Base-by-base conservation (phyloP, 2,797 vertebrate species). In the Remorina albescens region DNA sequence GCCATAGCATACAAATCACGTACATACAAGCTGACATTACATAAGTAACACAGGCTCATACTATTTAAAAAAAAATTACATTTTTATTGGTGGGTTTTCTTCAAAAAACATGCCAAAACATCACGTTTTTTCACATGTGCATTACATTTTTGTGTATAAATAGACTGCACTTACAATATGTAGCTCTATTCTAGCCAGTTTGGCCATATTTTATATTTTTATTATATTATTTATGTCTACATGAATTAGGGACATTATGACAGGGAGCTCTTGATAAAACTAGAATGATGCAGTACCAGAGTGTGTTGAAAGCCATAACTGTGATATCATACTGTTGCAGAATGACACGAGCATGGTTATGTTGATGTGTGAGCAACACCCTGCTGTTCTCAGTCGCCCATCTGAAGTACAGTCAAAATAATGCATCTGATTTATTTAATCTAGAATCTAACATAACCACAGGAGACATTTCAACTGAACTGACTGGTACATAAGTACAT, bases 311-410 rank as follows among this genome's bases (percentile, higher is more conserved):
- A 57, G 44, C 26, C 0, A 0, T 28, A 32, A 28, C 8, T 41
- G 41, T 49, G 21, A 54, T 37, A 25, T 51, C 23, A 46, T 19
- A 18, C 10, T 21, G 10, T 23, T 53, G 28, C 28, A 30, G 51
- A 32, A 26, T 37, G 13, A 9, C 28, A 63, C 59, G n/a, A 8
- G 11, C 23, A 12, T 26, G 15, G 1, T 15, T 44, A 59, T 55
- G 41, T 50, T 50, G 15, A n/a, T 61, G 18, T 71, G n/a, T 53
- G 28, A 25, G 25, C 71, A 25, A 30, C 32, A 63, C 19, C 9
- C 32, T 16, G 30, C n/a, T 41, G 32, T 13, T 7, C 16, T 67
- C 13, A 21, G 19, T 50, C 21, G 41, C 23, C 23, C 39, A 32
- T 51, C 37, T 54, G 15, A 41, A 2, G 50, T 8, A 2, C 19